Conservation (phyloP, 2,113 vertebrate species). For the Otis tarda region DNA sequence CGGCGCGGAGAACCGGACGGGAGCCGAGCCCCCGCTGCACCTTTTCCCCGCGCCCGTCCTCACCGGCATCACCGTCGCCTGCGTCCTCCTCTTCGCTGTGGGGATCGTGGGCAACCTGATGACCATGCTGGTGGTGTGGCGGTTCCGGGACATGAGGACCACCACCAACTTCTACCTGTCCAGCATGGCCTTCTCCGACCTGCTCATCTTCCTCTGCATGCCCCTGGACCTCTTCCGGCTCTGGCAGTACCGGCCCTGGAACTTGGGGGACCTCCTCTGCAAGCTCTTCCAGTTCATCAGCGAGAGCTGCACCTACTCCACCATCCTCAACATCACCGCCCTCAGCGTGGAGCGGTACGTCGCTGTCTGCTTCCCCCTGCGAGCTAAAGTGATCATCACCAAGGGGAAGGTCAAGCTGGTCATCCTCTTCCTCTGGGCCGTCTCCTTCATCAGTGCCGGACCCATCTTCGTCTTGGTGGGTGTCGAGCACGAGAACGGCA, state of each 20-base stretch:
- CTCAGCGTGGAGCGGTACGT: constrained; percentile 95
- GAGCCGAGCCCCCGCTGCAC: constrained; percentile 50
- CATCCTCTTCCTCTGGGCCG: constrained; percentile 89
- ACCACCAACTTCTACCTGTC: constrained; percentile 96
- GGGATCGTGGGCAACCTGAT: constrained; percentile 90
- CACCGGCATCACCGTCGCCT: constrained; percentile 84
- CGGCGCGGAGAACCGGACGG: constrained; percentile 68
- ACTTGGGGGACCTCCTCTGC: constrained; percentile 89
- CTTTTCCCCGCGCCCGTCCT: constrained; percentile 89
- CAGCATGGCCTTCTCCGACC: constrained; percentile 96
- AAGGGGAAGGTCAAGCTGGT: constrained; percentile 89
- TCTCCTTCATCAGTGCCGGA: constrained; percentile 88
- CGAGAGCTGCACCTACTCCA: constrained; percentile 95
- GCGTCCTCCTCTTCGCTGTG: constrained; percentile 85
- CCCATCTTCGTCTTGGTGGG: constrained; percentile 95
- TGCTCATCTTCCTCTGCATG: constrained; percentile 96
- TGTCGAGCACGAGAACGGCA: constrained; percentile 86
- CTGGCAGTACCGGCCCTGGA: constrained; percentile 96
- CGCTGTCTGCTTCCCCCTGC: constrained; percentile 93
- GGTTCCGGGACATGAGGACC: constrained; percentile 92
- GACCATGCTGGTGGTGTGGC: constrained; percentile 91
- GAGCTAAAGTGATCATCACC: constrained; percentile 92
- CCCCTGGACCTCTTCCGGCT: constrained; percentile 93
- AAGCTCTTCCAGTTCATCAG: constrained; percentile 97
- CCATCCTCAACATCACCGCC: constrained; percentile 94